These are phyloP conservation scores for Fundulus diaphanus DNA, from an alignment of 2,797 vertebrate genomes.

Conservation along the genomic window DNA sequence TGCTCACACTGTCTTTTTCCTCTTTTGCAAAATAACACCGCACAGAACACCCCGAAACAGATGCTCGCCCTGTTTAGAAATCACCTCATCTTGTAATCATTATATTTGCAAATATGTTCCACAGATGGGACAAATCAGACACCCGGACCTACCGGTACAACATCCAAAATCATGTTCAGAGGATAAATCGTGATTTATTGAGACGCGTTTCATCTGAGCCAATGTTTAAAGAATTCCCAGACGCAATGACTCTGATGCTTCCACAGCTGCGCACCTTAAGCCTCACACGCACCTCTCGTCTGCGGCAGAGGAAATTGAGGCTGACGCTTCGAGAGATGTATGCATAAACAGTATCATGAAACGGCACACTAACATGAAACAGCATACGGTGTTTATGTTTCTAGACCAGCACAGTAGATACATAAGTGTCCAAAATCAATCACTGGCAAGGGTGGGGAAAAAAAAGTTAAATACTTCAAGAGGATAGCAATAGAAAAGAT, in stretches of 20 bases:
- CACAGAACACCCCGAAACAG: conserved; percentile 6
- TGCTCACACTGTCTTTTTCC: not conserved
- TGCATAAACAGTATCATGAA: conserved; percentile 30
- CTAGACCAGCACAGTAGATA: conserved; percentile 22
- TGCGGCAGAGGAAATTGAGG: conserved; percentile 32
- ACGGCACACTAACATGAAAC: conserved; percentile 28
- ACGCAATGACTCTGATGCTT: conserved; percentile 32
- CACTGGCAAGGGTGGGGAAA: conserved; percentile 3
- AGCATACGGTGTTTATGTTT: conserved; percentile 47
- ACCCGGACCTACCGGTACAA: conserved; percentile 24
- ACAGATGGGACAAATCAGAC: conserved; percentile 55
- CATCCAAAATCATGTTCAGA: conserved; percentile 52
- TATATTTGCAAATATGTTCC: conserved; percentile 46
- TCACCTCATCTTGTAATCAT: conserved; percentile 44
- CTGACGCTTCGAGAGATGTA: conserved; percentile 29
- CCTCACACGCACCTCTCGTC: conserved; percentile 41
- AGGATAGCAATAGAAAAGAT: conserved; percentile 9
- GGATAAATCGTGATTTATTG: conserved; percentile 59
- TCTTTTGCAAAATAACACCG: not conserved
- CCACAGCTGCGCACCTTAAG: conserved; percentile 68
- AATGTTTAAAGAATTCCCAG: conserved; percentile 55
- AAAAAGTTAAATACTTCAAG: conserved; percentile 36
- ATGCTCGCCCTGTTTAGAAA: conserved; percentile 43
- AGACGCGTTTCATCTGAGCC: conserved; percentile 45
- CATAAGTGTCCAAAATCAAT: conserved; percentile 18